Conservation (phyloP, 2,888 invertebrate species). For the Phalera bucephala region DNA sequence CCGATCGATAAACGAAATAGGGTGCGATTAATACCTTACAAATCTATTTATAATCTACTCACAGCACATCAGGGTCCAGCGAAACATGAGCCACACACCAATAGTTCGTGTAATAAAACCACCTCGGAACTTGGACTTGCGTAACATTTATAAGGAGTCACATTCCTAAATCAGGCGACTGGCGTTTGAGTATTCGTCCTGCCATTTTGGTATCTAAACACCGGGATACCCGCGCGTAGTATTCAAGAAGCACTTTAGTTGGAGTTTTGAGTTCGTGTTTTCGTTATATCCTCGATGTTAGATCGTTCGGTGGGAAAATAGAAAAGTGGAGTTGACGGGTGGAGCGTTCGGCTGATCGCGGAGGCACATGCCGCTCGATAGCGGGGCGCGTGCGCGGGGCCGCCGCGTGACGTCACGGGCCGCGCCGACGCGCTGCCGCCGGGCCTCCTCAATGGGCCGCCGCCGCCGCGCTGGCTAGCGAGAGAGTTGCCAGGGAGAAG, state of each 20-base stretch:
- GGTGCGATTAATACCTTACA: slow-evolving; percentile 21
- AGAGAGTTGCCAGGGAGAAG: neutral
- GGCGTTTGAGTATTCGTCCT: slow-evolving; percentile 54
- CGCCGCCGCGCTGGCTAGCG: slow-evolving; percentile 32
- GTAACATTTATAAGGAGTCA: slow-evolving; percentile 78
- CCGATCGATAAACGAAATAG: slow-evolving; percentile 62
- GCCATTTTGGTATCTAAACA: slow-evolving; percentile 68
- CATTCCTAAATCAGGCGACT: slow-evolving; percentile 53
- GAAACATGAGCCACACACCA: slow-evolving; percentile 69
- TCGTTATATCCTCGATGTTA: slow-evolving; percentile 50
- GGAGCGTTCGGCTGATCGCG: slow-evolving; percentile 74
- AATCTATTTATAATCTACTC: slow-evolving; percentile 40
- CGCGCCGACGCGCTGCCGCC: slow-evolving; percentile 59
- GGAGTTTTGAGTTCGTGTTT: no score
- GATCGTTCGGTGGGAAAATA: slow-evolving; percentile 68
- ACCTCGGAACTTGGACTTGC: slow-evolving; percentile 69
- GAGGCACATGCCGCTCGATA: slow-evolving; percentile 81
- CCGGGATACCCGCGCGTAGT: slow-evolving; percentile 28
- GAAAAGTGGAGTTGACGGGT: slow-evolving; percentile 68
- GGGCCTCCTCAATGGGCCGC: slow-evolving; percentile 47
- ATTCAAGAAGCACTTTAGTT: no score
- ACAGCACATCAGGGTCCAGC: slow-evolving; percentile 50
- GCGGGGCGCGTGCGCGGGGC: slow-evolving; percentile 72
- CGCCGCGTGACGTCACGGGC: slow-evolving; percentile 65
- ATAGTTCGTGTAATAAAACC: slow-evolving; percentile 51